A percentile compares a stretch with the other conserved stretches of the same genome.
These are phyloP conservation scores for Selenia dentaria DNA, from an alignment of 2,888 invertebrate genomes.

Conservation along the genomic window DNA sequence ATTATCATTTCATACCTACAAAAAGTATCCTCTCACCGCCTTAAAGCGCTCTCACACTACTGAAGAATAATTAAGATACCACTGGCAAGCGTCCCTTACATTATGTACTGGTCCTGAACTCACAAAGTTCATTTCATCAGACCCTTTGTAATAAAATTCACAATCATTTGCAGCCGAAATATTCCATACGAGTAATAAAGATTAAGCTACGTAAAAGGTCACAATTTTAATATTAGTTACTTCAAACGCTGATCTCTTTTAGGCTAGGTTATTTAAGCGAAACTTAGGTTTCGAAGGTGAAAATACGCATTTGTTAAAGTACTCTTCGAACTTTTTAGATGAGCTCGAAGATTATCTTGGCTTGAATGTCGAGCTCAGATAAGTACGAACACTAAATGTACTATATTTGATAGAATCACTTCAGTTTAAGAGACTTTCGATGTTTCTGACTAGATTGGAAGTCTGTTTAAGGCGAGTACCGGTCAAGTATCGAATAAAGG, in stretches of 20 bases:
- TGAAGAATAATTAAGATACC: constrained; percentile 47
- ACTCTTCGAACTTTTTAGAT: no score
- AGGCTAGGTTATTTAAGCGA: neutral
- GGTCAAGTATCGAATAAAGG: no score
- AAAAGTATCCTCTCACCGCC: constrained; percentile 20
- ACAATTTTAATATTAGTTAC: no score
- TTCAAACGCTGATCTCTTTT: no score
- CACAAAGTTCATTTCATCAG: constrained; percentile 41
- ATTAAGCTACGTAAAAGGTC: constrained; percentile 1
- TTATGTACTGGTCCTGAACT: constrained; percentile 44
- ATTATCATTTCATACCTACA: constrained; percentile 26
- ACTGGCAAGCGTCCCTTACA: constrained; percentile 40
- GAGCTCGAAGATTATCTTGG: neutral
- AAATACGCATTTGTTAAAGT: neutral
- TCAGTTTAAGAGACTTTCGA: neutral
- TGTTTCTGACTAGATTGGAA: neutral
- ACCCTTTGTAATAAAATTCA: constrained; percentile 46
- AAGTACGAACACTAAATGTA: constrained; percentile 1
- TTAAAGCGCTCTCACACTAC: constrained; percentile 21
- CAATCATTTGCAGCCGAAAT: constrained; percentile 31
- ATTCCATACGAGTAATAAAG: constrained; percentile 12
- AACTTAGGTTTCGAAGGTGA: constrained; percentile 7
- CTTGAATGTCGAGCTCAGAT: neutral
- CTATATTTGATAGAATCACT: constrained; percentile 1
- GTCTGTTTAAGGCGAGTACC: no score